Evolutionary conservation across 1,140 invertebrate genomes (phyloP), one percentile per base, ranked within the genome.

Genomic region (Neodiprion virginianus): DNA sequence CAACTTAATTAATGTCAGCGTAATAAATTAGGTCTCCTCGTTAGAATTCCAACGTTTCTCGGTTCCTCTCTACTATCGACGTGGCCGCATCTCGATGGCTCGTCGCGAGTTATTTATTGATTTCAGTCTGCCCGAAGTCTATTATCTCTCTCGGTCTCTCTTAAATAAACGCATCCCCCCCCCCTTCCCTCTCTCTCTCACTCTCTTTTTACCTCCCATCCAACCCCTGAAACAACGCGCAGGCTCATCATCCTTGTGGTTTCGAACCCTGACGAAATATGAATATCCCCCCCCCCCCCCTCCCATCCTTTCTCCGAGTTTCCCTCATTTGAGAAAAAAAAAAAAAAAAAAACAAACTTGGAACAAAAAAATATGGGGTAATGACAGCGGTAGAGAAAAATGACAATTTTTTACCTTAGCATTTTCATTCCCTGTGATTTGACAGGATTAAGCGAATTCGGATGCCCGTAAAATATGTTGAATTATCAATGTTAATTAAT

Each of bases 21-120:
- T 61, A 12, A 61, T 61, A 61, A 61, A 61, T 61, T 61, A 61
- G n/a, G 8, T 8, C n/a, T 61, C 53, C 53, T 61, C 53, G 53
- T 61, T 61, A 61, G 53, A 61, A 61, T 61, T 61, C 53, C 53
- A 14, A 61, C 8, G 53, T 61, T 61, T 61, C 53, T 61, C 28
- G 28, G 28, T 40, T 40, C 53, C 53, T 61, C 50, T 10, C 11
- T 61, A 7, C 28, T 40, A 40, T 40, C 28, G 28, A 40, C 28
- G 28, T 40, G 28, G 28, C 28, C 53, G 53, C 53, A 61, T 61
- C 53, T 17, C 53, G 53, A 61, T 61, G 53, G 11, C 11, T 12
- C n/a, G 11, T 17, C 11, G 3, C n/a, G 53, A 61, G 53, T 61
- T 61, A 61, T 61, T 61, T 61, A 61, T 61, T 61, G 53, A 61